Percentiles rank a stretch among this genome's conserved stretches.
Evolutionary conservation across 1,140 invertebrate species (phyloP).

Genomic region (Papilio xuthus): DNA sequence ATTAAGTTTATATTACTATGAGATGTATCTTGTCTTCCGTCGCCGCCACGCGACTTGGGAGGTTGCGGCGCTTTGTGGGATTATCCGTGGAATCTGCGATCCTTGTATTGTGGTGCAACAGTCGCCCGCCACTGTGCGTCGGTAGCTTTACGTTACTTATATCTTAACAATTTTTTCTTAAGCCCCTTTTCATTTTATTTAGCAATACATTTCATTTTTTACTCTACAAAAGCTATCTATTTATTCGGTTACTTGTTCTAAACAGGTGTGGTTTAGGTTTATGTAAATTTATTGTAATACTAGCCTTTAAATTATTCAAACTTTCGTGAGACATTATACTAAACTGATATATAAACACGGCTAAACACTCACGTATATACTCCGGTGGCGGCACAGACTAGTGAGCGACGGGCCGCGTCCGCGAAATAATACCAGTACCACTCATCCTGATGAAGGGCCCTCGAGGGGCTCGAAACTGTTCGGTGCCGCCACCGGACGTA

Average conservation of each 20-base stretch:
- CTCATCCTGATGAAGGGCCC: no score
- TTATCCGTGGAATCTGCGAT: slow-evolving; percentile 31
- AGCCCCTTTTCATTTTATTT: slow-evolving; percentile 15
- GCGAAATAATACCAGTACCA: no score
- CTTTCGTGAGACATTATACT: no score
- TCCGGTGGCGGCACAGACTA: no score
- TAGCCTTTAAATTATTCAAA: no score
- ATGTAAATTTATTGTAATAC: no score
- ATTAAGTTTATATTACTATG: background rate
- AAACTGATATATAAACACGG: no score
- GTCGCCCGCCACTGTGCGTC: slow-evolving; percentile 27
- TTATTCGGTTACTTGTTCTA: background rate
- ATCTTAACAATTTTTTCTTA: slow-evolving; percentile 23
- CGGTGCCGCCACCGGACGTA: no score
- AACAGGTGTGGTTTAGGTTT: background rate
- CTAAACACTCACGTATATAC: no score
- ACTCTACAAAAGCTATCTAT: background rate
- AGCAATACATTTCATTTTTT: slow-evolving; percentile 3
- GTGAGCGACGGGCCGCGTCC: no score
- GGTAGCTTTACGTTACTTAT: slow-evolving; percentile 36
- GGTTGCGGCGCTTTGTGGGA: slow-evolving; percentile 39
- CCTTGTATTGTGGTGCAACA: slow-evolving; percentile 27
- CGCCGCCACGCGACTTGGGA: slow-evolving; percentile 35
- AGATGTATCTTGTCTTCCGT: slow-evolving; percentile 3
- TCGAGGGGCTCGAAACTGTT: no score